Evolutionary conservation across 2,113 vertebrate genomes (phyloP).

Genomic region (Engraulis encrasicolus): DNA sequence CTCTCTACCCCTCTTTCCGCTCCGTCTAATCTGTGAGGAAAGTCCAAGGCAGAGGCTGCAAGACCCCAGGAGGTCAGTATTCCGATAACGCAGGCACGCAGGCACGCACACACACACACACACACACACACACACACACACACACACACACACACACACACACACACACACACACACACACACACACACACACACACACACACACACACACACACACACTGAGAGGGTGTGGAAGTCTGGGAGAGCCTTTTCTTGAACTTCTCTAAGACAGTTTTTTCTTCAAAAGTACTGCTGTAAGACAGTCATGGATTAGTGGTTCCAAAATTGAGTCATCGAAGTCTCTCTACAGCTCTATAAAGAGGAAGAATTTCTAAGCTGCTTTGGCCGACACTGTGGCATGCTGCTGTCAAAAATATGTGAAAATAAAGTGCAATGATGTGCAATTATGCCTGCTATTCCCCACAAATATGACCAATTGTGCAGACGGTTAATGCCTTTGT

Average conservation of each 20-base stretch:
- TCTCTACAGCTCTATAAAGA: neutral
- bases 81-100: no score
- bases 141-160: conserved; percentile 19
- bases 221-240: neutral
- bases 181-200: no score
- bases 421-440: no score
- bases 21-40: neutral
- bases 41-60: neutral
- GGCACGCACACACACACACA: no score
- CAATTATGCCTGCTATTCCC: no score
- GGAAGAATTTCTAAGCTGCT: neutral
- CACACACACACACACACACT: no score
- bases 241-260: neutral
- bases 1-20: no score
- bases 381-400: no score
- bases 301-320: neutral
- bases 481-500: no score
- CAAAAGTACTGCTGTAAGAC: neutral
- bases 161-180: conserved; percentile 10
- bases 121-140: no score
- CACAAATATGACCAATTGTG: no score
- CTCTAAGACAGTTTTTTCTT: neutral
- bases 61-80: neutral
- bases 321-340: neutral
- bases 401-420: no score